phyloP scores from a whole-genome alignment of 2,888 invertebrate genomes.

The Lepetodrilus schrolli region DNA sequence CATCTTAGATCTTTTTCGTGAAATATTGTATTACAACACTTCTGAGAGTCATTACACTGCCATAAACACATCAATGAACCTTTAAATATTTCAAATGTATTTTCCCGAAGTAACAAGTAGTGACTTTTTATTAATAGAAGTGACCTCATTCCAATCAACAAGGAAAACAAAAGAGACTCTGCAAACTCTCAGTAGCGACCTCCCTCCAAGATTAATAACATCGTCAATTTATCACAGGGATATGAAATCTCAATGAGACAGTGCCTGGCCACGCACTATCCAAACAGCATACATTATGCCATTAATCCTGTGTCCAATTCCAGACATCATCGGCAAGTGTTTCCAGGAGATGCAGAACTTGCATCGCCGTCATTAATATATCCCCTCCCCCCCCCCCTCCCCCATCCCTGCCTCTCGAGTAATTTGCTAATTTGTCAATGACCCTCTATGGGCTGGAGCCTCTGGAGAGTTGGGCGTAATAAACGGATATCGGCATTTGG shows the following conservation, averaged over 20 bases:
- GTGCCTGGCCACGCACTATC: background rate
- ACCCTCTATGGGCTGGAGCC: background rate
- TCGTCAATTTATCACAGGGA: conserved; percentile 6
- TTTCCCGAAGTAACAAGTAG: no score
- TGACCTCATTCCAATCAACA: no score
- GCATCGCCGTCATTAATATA: conserved; percentile 12
- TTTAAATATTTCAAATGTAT: no score
- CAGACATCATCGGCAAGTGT: conserved; percentile 4
- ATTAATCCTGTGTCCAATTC: conserved; percentile 18
- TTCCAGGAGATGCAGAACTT: background rate
- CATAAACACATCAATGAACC: no score
- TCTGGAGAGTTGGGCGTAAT: background rate
- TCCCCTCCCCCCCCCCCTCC: no score
- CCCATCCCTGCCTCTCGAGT: background rate
- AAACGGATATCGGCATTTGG: background rate
- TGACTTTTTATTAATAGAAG: no score
- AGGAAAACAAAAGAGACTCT: no score
- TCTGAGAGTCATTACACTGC: no score
- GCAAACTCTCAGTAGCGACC: no score
- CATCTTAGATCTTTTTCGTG: no score
- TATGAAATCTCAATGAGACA: conserved; percentile 5
- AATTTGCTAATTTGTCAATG: conserved; percentile 27
- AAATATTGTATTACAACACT: no score
- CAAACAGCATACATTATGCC: conserved; percentile 9
- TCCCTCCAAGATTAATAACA: background rate